Evolutionary conservation across 2,113 vertebrate species (phyloP), one percentile per base, ranked within the genome.

Genomic region (Noctilio leporinus): DNA sequence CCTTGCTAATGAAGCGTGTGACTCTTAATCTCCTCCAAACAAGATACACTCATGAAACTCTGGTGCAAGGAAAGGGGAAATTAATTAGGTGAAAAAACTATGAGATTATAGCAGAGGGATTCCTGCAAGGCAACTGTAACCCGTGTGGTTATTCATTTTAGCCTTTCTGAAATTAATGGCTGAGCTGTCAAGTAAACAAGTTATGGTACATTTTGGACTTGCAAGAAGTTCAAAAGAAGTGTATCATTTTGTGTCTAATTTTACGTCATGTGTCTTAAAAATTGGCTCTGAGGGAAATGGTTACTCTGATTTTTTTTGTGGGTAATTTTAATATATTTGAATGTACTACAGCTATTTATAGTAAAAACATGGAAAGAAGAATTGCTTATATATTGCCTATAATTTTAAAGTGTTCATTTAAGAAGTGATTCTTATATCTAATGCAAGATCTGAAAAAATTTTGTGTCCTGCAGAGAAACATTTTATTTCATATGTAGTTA

Each of bases 1-100:
- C 99, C 99, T 99, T 99, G 98, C 98, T 99, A 99, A 99, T 99
- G 98, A 99, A 99, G 99, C 98, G 98, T 98, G 98, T 99, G 98
- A 98, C 98, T 98, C 98, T 98, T 99, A 99, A 99, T 99, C 99
- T 99, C 99, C 98, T 98, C 98, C 98, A 99, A 99, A 99, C 98
- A 99, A 99, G 98, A 98, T 98, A 98, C 98, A 99, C 98, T 99
- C 98, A 98, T 98, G 98, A 99, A 98, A 99, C 98, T 98, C 98
- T 97, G 98, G 98, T 98, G 98, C 98, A 98, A 98, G 98, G 98
- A 98, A 98, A 98, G 98, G 98, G 97, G 98, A 99, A 99, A 99
- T 99, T 99, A 99, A 99, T 99, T 99, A 99, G 98, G 98, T 98
- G 98, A 98, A 99, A 99, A 98, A 99, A 98, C 98, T 98, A 98